Conservation (phyloP, 2,888 invertebrate species). For the Campoplex capitator region DNA sequence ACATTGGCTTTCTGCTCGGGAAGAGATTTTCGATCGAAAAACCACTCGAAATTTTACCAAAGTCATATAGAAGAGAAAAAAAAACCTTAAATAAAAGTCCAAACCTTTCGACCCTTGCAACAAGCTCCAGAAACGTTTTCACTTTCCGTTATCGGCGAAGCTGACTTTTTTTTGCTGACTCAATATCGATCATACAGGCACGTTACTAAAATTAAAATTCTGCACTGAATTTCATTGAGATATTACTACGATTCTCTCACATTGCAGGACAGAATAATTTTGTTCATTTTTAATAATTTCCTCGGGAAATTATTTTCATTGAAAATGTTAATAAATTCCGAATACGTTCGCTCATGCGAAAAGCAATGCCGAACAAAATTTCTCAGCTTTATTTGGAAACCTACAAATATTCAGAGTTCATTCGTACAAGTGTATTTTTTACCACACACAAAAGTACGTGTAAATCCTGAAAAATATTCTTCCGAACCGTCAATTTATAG, state of each 20-base stretch:
- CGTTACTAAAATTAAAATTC: neutral
- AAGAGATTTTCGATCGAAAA: constrained; percentile 18
- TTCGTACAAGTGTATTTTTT: constrained; percentile 10
- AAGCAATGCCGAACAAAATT: neutral
- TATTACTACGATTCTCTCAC: no score
- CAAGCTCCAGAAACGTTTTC: neutral
- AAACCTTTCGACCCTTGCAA: constrained; percentile 1
- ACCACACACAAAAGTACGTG: neutral
- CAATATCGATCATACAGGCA: neutral
- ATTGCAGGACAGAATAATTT: neutral
- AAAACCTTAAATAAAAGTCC: neutral
- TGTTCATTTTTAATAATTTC: neutral
- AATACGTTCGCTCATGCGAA: neutral
- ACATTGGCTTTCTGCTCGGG: neutral
- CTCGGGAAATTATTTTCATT: neutral
- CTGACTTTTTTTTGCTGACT: neutral
- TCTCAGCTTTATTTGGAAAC: neutral
- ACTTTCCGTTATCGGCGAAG: neutral
- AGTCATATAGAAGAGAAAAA: constrained; percentile 15
- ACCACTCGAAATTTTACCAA: neutral
- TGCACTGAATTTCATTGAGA: neutral
- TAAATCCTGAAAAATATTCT: constrained; percentile 37
- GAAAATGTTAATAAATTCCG: neutral
- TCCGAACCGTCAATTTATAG: constrained; percentile 4
- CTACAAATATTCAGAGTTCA: neutral